These are phyloP conservation scores for Euplexia lucipara DNA, from an alignment of 2,888 invertebrate species.

Conservation along the genomic window DNA sequence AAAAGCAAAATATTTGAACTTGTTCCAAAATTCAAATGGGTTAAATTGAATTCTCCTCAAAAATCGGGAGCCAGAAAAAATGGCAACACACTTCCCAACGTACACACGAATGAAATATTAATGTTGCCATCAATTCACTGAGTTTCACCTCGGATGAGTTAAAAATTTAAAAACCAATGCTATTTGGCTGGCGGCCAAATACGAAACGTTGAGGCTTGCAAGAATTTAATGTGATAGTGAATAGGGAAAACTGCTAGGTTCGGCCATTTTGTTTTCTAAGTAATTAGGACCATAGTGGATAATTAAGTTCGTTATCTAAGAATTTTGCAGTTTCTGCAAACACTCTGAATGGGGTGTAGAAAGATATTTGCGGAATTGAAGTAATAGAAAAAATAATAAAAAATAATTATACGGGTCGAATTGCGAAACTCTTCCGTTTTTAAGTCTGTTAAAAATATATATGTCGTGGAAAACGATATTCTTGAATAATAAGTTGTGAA, in stretches of 20 bases:
- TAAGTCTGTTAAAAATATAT: too few species aligned
- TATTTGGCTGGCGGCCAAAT: slow-evolving; percentile 81
- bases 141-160: slow-evolving; percentile 73
- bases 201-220: slow-evolving; percentile 58
- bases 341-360: neutral
- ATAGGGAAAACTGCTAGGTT: slow-evolving; percentile 47
- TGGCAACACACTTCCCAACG: slow-evolving; percentile 55
- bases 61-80: slow-evolving; percentile 43
- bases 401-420: too few species aligned
- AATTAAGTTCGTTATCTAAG: slow-evolving; percentile 3
- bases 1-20: slow-evolving; percentile 47
- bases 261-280: slow-evolving; percentile 49
- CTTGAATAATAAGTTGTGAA: too few species aligned
- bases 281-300: slow-evolving; percentile 40
- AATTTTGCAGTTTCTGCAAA: slow-evolving; percentile 3
- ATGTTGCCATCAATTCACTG: slow-evolving; percentile 77
- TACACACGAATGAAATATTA: slow-evolving; percentile 75
- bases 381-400: neutral
- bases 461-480: too few species aligned
- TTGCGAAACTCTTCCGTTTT: neutral
- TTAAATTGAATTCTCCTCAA: slow-evolving; percentile 54
- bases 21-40: slow-evolving; percentile 48
- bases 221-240: slow-evolving; percentile 62
- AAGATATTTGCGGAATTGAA: neutral
- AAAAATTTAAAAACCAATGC: slow-evolving; percentile 84